Evolutionary conservation across 2,797 vertebrate genomes (phyloP), one percentile per base, ranked within the genome.

Genomic region (Cyclura pinguis): DNA sequence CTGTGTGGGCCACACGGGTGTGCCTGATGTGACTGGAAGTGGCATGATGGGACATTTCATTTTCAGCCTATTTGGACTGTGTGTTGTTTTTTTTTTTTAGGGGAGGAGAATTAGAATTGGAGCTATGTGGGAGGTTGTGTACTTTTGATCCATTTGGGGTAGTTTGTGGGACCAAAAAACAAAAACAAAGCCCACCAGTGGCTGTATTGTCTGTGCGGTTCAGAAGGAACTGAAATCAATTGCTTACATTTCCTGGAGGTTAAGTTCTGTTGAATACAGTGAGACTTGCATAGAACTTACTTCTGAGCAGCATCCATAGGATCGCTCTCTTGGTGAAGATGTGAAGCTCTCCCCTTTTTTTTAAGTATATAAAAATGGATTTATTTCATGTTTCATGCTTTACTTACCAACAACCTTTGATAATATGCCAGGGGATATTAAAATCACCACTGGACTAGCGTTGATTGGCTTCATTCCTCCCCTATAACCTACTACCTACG

Each of bases 361-460:
- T 88, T 73, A 24, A 81, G 38, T 20, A 12, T 3, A 64, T 16
- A 35, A 24, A 22, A 32, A 32, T 32, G 29, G 10, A 29, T 67
- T 67, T 67, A 29, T 67, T 67, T 29, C 64, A 67, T 67, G 64
- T 29, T 67, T 67, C 29, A 32, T 9, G 2, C 67, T 69, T 32
- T 10, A 32, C 29, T 69, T 69, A 69, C 29, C 29, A 32, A 35
- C 20, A 57, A 35, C 50, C 52, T 38, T 85, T 74, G 14, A 57
- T 6, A 74, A 84, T 67, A 72, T 50, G 27, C 74, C 47, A 8
- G 9, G 12, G 35, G 18, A n/a, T 14, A 20, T 85, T 72, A 24
- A 24, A 50, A 62, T 29, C 27, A 18, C 14, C 3, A 52, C 64
- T 69, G 87, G 0, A 0, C 20, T 0, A 0, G 1, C 0, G 0